Evolutionary conservation across 2,888 invertebrate species (phyloP).

Genomic region (Leucophenga maculata): DNA sequence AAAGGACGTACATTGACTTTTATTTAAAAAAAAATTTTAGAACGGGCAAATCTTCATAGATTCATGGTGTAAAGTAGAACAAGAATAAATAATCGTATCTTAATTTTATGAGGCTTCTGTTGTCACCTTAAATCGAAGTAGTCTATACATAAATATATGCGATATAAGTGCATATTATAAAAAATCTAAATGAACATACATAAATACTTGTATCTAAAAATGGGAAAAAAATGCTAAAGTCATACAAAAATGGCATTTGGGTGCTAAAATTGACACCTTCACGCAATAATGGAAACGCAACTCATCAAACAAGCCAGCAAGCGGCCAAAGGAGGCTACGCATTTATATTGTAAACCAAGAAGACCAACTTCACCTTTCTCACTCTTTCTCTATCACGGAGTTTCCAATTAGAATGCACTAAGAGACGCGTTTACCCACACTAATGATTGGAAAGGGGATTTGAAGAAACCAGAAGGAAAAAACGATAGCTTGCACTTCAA

Average conservation of each 20-base stretch:
- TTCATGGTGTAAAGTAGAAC: no score
- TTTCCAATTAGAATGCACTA: constrained; percentile 16
- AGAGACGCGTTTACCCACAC: neutral
- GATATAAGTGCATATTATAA: no score
- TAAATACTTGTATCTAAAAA: constrained; percentile 6
- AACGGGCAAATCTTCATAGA: no score
- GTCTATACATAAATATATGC: no score
- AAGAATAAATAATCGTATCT: no score
- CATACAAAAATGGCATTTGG: constrained; percentile 53
- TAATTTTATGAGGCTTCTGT: no score
- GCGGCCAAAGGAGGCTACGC: neutral
- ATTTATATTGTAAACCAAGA: neutral
- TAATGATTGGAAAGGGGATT: no score
- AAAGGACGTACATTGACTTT: no score
- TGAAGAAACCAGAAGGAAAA: neutral
- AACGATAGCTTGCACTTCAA: constrained; percentile 6
- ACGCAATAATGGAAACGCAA: constrained; percentile 57
- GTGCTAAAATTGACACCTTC: constrained; percentile 66
- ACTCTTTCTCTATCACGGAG: neutral
- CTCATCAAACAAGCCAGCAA: constrained; percentile 53
- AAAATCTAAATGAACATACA: no score
- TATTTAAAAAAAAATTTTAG: no score
- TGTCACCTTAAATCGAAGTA: neutral
- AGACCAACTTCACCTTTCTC: no score
- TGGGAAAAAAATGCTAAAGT: constrained; percentile 12